phyloP scores from a whole-genome alignment of 2,888 invertebrate species.

The Tupiocoris notatus region DNA sequence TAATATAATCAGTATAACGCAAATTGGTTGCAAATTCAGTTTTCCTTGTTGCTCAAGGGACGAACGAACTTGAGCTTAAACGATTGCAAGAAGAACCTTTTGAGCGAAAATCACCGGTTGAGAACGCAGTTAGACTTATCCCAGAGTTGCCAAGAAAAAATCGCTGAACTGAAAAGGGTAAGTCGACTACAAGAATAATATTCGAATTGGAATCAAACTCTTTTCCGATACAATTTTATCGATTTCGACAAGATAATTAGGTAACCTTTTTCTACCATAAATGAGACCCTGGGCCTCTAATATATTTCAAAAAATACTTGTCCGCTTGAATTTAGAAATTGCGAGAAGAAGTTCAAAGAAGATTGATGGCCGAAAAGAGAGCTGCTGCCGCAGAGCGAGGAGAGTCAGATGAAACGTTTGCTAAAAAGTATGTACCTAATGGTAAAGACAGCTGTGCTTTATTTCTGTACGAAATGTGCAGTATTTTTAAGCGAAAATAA shows the following conservation, averaged over 20 bases:
- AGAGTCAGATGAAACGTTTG: not conserved
- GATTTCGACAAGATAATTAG: too few relatives aligned
- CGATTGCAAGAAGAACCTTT: conserved; percentile 27
- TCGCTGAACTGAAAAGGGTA: conserved; percentile 27
- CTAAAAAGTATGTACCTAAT: not conserved
- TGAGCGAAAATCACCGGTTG: conserved; percentile 12
- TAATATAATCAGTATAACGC: too few relatives aligned
- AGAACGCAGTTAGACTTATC: conserved; percentile 1
- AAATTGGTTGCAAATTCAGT: too few relatives aligned
- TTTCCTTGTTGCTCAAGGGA: too few relatives aligned
- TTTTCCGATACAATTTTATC: too few relatives aligned
- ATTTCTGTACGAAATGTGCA: too few relatives aligned
- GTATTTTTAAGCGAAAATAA: too few relatives aligned
- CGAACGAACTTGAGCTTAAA: too few relatives aligned
- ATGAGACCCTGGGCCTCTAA: too few relatives aligned
- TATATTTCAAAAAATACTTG: not conserved
- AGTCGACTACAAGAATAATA: not conserved
- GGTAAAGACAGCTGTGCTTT: too few relatives aligned
- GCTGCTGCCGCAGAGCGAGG: not conserved
- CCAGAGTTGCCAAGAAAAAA: conserved; percentile 7
- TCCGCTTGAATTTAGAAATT: conserved; percentile 6
- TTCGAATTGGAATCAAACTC: not conserved
- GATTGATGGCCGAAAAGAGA: conserved; percentile 11
- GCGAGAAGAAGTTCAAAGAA: conserved; percentile 24
- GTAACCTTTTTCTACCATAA: too few relatives aligned